Evolutionary conservation across 2,888 invertebrate species (phyloP).

Genomic region (Archips xylosteana): DNA sequence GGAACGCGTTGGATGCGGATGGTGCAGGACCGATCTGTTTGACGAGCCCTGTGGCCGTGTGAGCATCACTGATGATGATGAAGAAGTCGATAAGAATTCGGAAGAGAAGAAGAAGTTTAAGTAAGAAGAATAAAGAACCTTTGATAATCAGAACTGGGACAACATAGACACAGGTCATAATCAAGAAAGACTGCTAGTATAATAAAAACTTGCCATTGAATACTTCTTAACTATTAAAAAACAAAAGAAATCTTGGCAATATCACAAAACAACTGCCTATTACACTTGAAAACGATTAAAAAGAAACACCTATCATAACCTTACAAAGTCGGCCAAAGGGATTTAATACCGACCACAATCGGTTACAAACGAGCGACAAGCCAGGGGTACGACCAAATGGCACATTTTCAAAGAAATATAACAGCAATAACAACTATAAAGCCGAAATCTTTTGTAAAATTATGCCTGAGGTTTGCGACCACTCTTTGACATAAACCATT

Average conservation of each 20-base stretch:
- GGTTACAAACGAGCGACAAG: constrained; percentile 38
- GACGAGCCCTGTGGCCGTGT: too few relatives aligned
- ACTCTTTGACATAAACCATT: constrained; percentile 28
- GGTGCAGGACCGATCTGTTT: too few relatives aligned
- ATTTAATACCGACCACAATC: constrained; percentile 30
- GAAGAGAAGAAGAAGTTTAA: too few relatives aligned
- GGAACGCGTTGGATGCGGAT: too few relatives aligned
- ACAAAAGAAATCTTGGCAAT: not conserved
- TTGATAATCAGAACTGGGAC: too few relatives aligned
- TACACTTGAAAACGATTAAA: constrained; percentile 14
- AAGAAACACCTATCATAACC: constrained; percentile 8
- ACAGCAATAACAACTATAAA: constrained; percentile 44
- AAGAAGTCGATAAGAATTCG: too few relatives aligned
- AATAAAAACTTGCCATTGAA: not conserved
- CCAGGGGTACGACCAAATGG: constrained; percentile 36
- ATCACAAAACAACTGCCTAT: not conserved
- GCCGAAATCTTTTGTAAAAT: constrained; percentile 41
- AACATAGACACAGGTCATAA: too few relatives aligned
- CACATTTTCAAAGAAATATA: constrained; percentile 44
- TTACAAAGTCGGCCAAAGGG: constrained; percentile 13
- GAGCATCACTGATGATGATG: too few relatives aligned
- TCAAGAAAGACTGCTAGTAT: too few relatives aligned
- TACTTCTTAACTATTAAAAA: not conserved
- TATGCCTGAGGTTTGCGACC: constrained; percentile 41
- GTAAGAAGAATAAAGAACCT: too few relatives aligned